These are phyloP conservation scores for Phyllotreta striolata DNA, from an alignment of 2,888 invertebrate species.

Conservation along the genomic window DNA sequence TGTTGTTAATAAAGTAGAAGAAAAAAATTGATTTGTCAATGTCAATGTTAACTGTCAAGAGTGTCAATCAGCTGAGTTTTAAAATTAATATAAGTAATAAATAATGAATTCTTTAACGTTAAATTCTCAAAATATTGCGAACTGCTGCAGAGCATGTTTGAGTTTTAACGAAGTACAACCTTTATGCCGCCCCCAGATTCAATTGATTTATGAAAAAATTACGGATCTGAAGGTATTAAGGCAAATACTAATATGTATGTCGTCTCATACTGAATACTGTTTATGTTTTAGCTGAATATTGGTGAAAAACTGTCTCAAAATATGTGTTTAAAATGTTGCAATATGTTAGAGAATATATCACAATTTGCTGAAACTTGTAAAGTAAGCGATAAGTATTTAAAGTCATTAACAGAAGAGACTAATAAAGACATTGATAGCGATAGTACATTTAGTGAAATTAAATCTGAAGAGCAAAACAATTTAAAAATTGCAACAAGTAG, in stretches of 20 bases:
- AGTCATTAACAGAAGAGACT: slow-evolving; percentile 8
- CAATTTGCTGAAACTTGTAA: slow-evolving; percentile 31
- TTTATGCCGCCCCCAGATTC: slow-evolving; percentile 14
- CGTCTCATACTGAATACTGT: background rate
- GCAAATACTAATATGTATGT: background rate
- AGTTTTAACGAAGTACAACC: slow-evolving; percentile 24
- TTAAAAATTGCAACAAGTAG: slow-evolving; percentile 5
- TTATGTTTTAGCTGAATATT: background rate
- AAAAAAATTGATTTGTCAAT: no score
- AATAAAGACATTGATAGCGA: slow-evolving; percentile 19
- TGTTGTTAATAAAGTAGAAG: no score
- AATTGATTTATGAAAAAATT: slow-evolving; percentile 29
- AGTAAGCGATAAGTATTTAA: slow-evolving; percentile 29
- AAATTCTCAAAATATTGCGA: slow-evolving; percentile 14
- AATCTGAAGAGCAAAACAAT: no score
- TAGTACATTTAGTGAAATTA: slow-evolving; percentile 1
- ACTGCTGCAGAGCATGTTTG: slow-evolving; percentile 34
- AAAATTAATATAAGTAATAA: background rate
- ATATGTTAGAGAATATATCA: slow-evolving; percentile 30
- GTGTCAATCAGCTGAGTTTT: background rate
- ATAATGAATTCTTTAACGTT: background rate
- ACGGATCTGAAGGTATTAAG: slow-evolving; percentile 33
- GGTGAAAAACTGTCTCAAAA: slow-evolving; percentile 1
- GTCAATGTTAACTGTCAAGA: background rate
- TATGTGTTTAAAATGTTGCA: slow-evolving; percentile 29